These are phyloP conservation scores for Delichon dasypus DNA, from an alignment of 2,797 vertebrate species.

Conservation along the genomic window DNA sequence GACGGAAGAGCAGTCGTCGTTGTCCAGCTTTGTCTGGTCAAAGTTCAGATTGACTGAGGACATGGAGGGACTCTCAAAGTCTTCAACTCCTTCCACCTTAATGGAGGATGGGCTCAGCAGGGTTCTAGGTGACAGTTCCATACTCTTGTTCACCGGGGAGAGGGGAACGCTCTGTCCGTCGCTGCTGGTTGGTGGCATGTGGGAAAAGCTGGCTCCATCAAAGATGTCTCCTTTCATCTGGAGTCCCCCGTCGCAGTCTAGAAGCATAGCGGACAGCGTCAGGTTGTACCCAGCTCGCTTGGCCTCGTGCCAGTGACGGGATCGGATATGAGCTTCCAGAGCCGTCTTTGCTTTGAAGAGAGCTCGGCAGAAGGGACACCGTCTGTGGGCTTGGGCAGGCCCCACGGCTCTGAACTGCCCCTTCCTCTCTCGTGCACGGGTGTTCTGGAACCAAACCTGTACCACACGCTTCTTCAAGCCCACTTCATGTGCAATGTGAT, in stretches of 20 bases:
- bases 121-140: constrained; percentile 93
- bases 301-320: constrained; percentile 98
- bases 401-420: constrained; percentile 97
- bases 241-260: constrained; percentile 89
- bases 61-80: constrained; percentile 94
- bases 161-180: constrained; percentile 92
- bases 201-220: constrained; percentile 87
- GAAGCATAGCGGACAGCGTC: constrained; percentile 87
- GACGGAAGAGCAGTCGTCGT: constrained; percentile 98
- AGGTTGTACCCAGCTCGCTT: constrained; percentile 98
- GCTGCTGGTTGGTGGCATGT: constrained; percentile 82
- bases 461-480: constrained; percentile 98
- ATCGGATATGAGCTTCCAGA: constrained; percentile 97
- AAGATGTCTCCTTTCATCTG: constrained; percentile 93
- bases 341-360: constrained; percentile 99
- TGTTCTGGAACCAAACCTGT: constrained; percentile 99
- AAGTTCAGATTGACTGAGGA: constrained; percentile 94
- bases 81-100: constrained; percentile 97
- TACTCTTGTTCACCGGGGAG: constrained; percentile 92
- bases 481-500: constrained; percentile 98
- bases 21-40: constrained; percentile 95
- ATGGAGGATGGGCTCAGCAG: constrained; percentile 96
- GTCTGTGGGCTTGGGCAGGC: constrained; percentile 94
- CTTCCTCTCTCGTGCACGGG: constrained; percentile 95
- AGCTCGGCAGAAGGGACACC: constrained; percentile 97